phyloP scores from a whole-genome alignment of 2,113 vertebrate species.

The Craseonycteris thonglongyai region DNA sequence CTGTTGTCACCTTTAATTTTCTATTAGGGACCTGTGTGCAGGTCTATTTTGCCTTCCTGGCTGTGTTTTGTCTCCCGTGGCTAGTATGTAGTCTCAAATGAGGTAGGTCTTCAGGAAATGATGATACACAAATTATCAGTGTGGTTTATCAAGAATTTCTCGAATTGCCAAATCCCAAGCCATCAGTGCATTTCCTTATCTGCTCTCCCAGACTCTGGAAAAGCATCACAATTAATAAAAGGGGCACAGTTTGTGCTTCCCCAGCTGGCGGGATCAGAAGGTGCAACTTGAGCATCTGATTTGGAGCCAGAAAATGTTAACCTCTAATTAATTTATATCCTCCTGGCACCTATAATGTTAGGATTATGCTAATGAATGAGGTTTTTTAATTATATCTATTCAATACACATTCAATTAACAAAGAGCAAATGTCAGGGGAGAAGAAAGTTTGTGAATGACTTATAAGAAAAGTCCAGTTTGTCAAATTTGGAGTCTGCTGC shows the following conservation, averaged over 20 bases:
- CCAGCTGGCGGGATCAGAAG: not conserved
- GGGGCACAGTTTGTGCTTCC: not conserved
- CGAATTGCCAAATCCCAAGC: not conserved
- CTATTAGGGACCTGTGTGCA: not conserved
- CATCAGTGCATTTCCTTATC: not conserved
- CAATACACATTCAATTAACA: conserved; percentile 62
- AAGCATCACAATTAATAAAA: not conserved
- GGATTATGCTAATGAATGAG: conserved; percentile 69
- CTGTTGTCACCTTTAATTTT: fast-evolving
- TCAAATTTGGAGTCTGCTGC: not conserved
- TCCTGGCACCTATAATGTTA: conserved; percentile 58
- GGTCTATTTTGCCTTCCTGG: not conserved
- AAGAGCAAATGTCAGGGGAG: conserved; percentile 66
- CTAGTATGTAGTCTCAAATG: not conserved
- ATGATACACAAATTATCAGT: too few relatives aligned
- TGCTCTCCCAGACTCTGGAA: not conserved
- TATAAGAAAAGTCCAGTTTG: not conserved
- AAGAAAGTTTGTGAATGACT: conserved; percentile 36
- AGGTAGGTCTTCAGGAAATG: not conserved
- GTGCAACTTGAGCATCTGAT: not conserved
- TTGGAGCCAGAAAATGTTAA: not conserved
- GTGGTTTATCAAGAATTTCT: not conserved
- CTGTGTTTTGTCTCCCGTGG: not conserved
- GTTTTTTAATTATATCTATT: conserved; percentile 75
- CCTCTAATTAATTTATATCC: conserved; percentile 74